phyloP scores from a whole-genome alignment of 2,888 invertebrate genomes.

The Phortica magna region DNA sequence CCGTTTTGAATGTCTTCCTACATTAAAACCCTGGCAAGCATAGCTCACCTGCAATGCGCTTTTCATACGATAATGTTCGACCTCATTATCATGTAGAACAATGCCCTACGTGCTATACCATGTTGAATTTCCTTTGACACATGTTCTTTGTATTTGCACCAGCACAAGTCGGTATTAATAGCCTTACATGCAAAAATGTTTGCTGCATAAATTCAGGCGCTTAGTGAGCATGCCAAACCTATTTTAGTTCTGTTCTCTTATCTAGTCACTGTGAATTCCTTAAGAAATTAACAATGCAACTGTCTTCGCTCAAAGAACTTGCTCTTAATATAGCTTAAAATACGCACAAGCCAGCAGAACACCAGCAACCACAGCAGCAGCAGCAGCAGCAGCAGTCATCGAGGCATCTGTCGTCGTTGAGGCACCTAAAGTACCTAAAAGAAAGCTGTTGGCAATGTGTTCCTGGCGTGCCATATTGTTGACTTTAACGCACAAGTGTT shows the following conservation, averaged over 20 bases:
- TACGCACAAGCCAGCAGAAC: not conserved
- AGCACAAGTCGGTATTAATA: constrained; percentile 4
- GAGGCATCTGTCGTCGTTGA: not conserved
- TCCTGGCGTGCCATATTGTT: not conserved
- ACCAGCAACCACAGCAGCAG: not conserved
- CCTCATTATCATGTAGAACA: not conserved
- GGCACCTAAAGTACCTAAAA: not conserved
- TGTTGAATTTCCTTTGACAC: constrained; percentile 27
- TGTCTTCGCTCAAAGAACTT: constrained; percentile 15
- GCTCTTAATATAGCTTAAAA: constrained; percentile 34
- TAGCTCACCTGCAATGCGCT: constrained; percentile 38
- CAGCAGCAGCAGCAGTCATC: not conserved
- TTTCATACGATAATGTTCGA: not conserved
- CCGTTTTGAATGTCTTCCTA: no score
- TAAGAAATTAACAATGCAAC: constrained; percentile 44
- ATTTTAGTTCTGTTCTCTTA: constrained; percentile 48
- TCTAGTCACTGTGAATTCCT: constrained; percentile 36
- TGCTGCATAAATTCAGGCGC: constrained; percentile 56
- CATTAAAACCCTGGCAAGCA: not conserved
- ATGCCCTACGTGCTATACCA: not conserved
- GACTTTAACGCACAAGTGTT: constrained; percentile 3
- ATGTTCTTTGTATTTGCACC: constrained; percentile 26
- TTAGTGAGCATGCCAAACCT: constrained; percentile 69
- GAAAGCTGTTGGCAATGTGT: constrained; percentile 6
- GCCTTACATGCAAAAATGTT: constrained; percentile 37